Evolutionary conservation across 2,797 vertebrate species (phyloP), one percentile per base, ranked within the genome.

Genomic region (Cossypha caffra): DNA sequence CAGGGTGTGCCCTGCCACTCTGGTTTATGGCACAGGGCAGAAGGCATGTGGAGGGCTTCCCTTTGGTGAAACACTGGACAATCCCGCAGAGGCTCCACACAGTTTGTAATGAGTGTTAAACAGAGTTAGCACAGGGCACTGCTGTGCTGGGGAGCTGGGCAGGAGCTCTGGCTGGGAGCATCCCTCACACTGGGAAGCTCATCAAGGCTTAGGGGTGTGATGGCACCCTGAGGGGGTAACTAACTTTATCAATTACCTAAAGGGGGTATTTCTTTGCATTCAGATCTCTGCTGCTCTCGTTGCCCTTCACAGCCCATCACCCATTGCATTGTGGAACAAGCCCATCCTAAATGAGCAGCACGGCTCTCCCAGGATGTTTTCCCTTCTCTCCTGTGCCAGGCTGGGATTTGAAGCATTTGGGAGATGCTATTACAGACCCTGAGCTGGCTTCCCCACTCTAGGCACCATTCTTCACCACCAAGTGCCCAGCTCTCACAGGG

Each of bases 101-200:
- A 0, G 11, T 55, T 74, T 8, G 1, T 45, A 57, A 35, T 42
- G 38, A 59, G 35, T 4, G 6, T 17, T 58, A 35, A 57, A n/a
- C 1, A 3, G 31, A 62, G 18, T 23, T 54, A 38, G 25, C 3
- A 10, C 25, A 26, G 38, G 45, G 14, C 47, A 14, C 31, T 31
- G 58, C 55, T 71, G 52, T 2, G 3, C 40, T 16, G 16, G 40
- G 40, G 33, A 57, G 62, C 43, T 8, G 59, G 57, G 63, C 38
- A 29, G 67, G 54, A 72, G 74, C 25, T 25, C 42, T 64, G 33
- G 38, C 71, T 59, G 55, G 12, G 29, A 69, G 26, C 28, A 51
- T 29, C 23, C 43, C 24, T 90, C 1, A 0, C 1, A 0, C 20
- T 0, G 0, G 43, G 69, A 10, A 24, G 50, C 42, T 47, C 62